These are phyloP conservation scores for Didymodactylos carnosus DNA, from an alignment of 2,888 invertebrate genomes.

Conservation along the genomic window DNA sequence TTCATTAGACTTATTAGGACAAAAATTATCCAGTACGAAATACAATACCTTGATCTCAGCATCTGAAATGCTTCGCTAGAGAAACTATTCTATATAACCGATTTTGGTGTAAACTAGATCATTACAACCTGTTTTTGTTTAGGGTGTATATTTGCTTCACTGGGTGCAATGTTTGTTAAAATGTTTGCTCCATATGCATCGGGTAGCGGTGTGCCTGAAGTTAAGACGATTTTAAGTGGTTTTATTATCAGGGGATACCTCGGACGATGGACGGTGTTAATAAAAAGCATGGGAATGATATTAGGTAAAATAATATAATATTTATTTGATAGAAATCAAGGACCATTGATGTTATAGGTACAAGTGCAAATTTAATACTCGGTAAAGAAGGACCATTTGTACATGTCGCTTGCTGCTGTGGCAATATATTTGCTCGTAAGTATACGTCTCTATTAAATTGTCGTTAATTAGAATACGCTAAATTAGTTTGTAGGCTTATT, in stretches of 20 bases:
- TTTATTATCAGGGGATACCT: conserved; percentile 95
- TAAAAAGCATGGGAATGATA: conserved; percentile 51
- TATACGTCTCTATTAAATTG: too few species aligned
- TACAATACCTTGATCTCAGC: too few species aligned
- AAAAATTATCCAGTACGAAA: too few species aligned
- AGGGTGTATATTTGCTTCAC: conserved; percentile 81
- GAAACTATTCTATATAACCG: too few species aligned
- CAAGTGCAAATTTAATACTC: conserved; percentile 78
- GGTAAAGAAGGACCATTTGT: conserved; percentile 99
- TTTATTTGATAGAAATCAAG: too few species aligned
- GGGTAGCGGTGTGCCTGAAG: conserved; percentile 86
- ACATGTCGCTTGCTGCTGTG: conserved; percentile 81
- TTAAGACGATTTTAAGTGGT: conserved; percentile 64
- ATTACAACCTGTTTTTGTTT: too few species aligned
- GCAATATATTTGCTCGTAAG: conserved; percentile 91
- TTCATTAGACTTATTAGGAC: too few species aligned
- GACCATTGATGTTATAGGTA: too few species aligned
- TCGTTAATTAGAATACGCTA: too few species aligned
- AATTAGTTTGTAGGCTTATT: conserved; percentile 95
- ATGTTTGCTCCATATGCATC: conserved; percentile 99
- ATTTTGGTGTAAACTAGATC: too few species aligned
- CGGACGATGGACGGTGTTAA: conserved; percentile 94
- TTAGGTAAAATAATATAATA: conserved; percentile 41
- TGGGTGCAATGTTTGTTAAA: conserved; percentile 75
- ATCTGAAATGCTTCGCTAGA: too few species aligned